A percentile compares a stretch with the other conserved stretches of the same genome.
Conservation (phyloP, 2,888 invertebrate genomes). For the Ptycholaimellus sp. region DNA sequence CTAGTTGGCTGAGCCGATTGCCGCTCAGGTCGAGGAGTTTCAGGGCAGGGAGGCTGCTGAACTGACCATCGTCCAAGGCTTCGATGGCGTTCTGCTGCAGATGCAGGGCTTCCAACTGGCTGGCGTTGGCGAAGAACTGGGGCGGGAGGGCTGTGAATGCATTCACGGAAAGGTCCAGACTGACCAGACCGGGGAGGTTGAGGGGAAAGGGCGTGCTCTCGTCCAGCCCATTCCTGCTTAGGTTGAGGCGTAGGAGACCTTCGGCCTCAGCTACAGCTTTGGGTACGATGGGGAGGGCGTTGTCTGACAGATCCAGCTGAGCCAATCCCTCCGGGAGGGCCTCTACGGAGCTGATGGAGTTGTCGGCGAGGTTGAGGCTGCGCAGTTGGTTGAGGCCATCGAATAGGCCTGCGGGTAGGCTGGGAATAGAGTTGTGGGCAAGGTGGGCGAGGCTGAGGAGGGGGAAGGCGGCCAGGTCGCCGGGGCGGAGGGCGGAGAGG, state of each 20-base stretch:
- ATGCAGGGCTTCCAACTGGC: constrained; percentile 10
- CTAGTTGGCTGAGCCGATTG: no score
- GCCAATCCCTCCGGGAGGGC: background rate
- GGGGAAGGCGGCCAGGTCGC: no score
- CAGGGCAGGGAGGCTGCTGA: no score
- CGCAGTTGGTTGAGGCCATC: constrained; percentile 14
- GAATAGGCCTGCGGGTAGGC: constrained; percentile 14
- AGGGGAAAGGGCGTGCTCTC: no score
- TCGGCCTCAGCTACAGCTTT: background rate
- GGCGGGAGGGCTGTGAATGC: constrained; percentile 9
- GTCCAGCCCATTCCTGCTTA: no score
- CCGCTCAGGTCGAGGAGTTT: no score
- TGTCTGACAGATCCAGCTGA: background rate
- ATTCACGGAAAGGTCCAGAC: background rate
- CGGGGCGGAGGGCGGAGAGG: no score
- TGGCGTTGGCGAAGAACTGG: constrained; percentile 11
- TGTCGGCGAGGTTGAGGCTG: constrained; percentile 12
- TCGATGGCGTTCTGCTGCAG: constrained; percentile 14
- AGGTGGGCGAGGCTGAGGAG: no score
- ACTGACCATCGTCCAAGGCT: no score
- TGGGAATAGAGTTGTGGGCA: no score
- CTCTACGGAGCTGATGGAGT: constrained; percentile 12
- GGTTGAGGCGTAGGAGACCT: no score
- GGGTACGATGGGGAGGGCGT: background rate
- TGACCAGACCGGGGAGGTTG: background rate